phyloP scores from a whole-genome alignment of 2,797 vertebrate species.

The Lepilemur septentrionalis region DNA sequence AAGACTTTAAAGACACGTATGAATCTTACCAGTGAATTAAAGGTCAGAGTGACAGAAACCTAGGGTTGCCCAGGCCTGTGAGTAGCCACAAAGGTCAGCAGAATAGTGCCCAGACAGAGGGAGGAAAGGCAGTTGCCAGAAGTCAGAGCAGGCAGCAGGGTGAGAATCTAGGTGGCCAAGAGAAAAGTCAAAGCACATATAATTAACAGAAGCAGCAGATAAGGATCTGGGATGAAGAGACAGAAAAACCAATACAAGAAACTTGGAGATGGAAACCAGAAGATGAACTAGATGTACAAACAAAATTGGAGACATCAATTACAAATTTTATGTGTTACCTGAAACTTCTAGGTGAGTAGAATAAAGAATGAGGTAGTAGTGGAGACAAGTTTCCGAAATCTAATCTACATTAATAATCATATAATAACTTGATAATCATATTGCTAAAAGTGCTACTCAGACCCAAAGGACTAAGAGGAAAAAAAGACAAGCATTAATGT shows the following conservation, averaged over 20 bases:
- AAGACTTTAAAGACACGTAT: not conserved
- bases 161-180: not conserved
- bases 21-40: slow-evolving; percentile 22
- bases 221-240: not conserved
- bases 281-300: not conserved
- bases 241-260: not conserved
- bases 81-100: not conserved
- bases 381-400: slow-evolving; percentile 35
- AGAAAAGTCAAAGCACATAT: not conserved
- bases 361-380: not conserved
- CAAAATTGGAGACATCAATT: not conserved
- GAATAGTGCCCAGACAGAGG: not conserved
- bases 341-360: not conserved
- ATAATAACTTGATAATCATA: not conserved
- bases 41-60: not conserved
- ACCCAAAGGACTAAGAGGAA: not conserved
- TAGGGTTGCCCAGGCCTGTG: not conserved
- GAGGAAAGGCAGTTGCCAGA: not conserved
- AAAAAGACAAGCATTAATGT: not conserved
- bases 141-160: not conserved
- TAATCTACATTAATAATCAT: not conserved
- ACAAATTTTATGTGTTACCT: not conserved
- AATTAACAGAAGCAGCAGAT: not conserved
- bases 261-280: not conserved
- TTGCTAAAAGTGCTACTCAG: not conserved